phyloP scores from a whole-genome alignment of 2,888 invertebrate genomes.

The Archaeoteleia sp. region DNA sequence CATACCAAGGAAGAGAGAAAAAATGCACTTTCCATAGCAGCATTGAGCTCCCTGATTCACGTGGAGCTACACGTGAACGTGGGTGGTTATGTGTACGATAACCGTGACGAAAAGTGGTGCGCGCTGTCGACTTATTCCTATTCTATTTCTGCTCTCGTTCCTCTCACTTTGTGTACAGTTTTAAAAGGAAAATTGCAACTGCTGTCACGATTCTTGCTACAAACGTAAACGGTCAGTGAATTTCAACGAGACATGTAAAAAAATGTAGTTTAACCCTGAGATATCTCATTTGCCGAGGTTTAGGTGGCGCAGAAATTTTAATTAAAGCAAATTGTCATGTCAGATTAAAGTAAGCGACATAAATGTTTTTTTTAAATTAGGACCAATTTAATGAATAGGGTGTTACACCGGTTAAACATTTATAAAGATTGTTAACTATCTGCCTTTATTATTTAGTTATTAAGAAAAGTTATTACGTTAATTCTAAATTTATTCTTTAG shows the following conservation, averaged over 20 bases:
- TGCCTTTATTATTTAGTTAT: too few species aligned
- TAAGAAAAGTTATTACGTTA: too few species aligned
- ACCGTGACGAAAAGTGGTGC: conserved; percentile 52
- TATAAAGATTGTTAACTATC: too few species aligned
- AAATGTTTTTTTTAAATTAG: too few species aligned
- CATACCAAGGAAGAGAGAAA: conserved; percentile 54
- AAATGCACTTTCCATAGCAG: conserved; percentile 61
- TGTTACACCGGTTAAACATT: too few species aligned
- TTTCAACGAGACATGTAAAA: conserved; percentile 42
- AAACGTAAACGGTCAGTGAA: conserved; percentile 45
- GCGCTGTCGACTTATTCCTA: conserved; percentile 50
- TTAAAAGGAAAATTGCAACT: conserved; percentile 50
- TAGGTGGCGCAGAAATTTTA: background rate
- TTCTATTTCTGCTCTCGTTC: conserved; percentile 52
- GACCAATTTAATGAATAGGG: too few species aligned
- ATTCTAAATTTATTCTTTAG: too few species aligned
- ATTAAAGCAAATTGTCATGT: background rate
- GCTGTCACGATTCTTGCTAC: conserved; percentile 29
- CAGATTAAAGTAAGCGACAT: background rate
- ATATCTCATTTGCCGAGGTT: background rate
- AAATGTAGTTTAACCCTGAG: conserved; percentile 5
- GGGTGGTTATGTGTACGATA: conserved; percentile 60
- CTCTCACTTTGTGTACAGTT: conserved; percentile 51
- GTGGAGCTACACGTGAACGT: conserved; percentile 72
- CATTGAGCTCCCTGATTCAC: conserved; percentile 65